These are phyloP conservation scores for Mus spicilegus DNA, from an alignment of 2,113 vertebrate genomes.

Conservation along the genomic window DNA sequence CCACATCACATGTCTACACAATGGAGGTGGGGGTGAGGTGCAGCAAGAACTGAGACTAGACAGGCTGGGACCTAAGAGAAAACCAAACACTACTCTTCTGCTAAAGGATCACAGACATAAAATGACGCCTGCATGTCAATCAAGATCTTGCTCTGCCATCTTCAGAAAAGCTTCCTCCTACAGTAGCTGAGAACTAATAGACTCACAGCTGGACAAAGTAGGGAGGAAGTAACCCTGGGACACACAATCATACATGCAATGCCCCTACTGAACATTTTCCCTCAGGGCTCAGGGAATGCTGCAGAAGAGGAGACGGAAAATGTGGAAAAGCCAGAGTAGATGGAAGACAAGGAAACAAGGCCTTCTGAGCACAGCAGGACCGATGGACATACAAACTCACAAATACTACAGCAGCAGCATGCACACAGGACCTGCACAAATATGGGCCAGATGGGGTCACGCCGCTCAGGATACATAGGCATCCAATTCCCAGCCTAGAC, in stretches of 20 bases:
- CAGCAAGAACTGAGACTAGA: background rate
- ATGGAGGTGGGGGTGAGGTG: no score
- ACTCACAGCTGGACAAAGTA: background rate
- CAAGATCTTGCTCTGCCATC: background rate
- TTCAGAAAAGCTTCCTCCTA: background rate
- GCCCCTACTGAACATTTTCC: background rate
- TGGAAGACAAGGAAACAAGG: background rate
- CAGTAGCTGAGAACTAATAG: background rate
- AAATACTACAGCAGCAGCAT: background rate
- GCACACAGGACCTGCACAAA: background rate
- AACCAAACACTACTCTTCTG: background rate
- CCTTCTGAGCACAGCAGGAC: background rate
- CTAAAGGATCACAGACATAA: background rate
- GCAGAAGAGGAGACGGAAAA: background rate
- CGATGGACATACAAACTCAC: background rate
- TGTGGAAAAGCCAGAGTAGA: no score
- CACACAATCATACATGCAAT: background rate
- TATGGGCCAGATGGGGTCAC: background rate
- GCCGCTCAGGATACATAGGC: background rate
- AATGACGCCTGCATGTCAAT: background rate
- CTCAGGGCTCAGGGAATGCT: background rate
- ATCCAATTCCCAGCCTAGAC: background rate
- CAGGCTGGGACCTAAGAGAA: background rate
- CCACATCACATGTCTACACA: background rate
- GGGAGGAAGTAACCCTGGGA: background rate